phyloP scores from a whole-genome alignment of 1,140 invertebrate genomes.

The Ridgeia piscesae region DNA sequence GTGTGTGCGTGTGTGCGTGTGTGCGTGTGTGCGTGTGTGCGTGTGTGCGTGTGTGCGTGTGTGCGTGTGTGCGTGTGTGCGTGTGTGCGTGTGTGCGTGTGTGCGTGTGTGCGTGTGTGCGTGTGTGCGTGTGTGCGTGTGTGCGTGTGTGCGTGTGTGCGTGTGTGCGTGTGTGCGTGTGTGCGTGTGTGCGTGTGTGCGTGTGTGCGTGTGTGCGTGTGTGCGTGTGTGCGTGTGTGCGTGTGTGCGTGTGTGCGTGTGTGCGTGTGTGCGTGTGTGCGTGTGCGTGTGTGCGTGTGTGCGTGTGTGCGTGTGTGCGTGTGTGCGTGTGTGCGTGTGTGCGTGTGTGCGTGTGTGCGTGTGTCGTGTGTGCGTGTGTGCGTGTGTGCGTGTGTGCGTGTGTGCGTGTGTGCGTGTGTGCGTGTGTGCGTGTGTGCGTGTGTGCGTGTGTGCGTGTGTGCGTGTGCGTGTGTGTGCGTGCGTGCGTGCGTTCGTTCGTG shows the following conservation, averaged over 20 bases:
- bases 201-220: background rate
- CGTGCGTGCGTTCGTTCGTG: background rate
- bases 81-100: background rate
- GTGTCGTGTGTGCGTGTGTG: background rate
- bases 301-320: background rate
- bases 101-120: background rate
- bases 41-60: background rate
- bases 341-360: background rate
- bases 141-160: background rate
- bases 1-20: too few relatives aligned
- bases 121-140: background rate
- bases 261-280: background rate
- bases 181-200: background rate
- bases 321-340: background rate
- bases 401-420: background rate
- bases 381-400: background rate
- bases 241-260: background rate
- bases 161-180: background rate
- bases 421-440: background rate
- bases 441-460: background rate
- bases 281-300: background rate
- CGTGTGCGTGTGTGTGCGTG: background rate
- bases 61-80: background rate
- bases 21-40: background rate
- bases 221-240: background rate